Evolutionary conservation across 1,140 invertebrate genomes (phyloP), one percentile per base, ranked within the genome.

Genomic region (Cardiocondyla obscurior): DNA sequence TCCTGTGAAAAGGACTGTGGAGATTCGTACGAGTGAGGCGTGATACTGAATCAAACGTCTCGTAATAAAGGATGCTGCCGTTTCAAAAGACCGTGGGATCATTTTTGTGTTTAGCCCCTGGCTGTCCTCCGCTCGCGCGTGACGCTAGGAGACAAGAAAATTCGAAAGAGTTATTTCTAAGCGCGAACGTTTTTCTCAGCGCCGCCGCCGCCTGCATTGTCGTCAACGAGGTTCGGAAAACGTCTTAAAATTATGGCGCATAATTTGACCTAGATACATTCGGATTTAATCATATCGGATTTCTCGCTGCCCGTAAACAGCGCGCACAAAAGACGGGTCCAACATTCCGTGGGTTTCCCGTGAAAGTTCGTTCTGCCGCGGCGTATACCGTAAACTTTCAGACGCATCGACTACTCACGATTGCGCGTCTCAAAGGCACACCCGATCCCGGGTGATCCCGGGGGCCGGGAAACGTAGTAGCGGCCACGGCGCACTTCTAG

Each of bases 21-120:
- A 88, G 88, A 86, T 73, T 86, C 88, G 82, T 89, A 82, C 72
- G 82, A 82, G 58, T 72, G 85, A 88, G 90, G 88, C 90, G 90
- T 91, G 90, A 91, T 91, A 91, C 89, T 90, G 90, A 91, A 91
- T 91, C 90, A 88, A 90, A 89, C 74, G 85, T 85, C 87, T 62
- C 83, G 58, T 91, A 90, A 91, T 91, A 90, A 90, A 89, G 90
- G 90, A 91, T 90, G 88, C 87, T 86, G 89, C 77, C 81, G 86
- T 88, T 82, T 88, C 67, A 87, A 90, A 90, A 85, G 81, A 90
- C 84, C 90, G 90, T 91, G 90, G 90, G 89, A 91, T 88, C 83
- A 83, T 88, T 86, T 86, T 89, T 84, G 60, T 82, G 73, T 83
- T 85, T 82, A 60, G n/a, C 58, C 67, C 70, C 19, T 58, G 79